phyloP scores from a whole-genome alignment of 2,113 vertebrate genomes.

The Pholis gunnellus region DNA sequence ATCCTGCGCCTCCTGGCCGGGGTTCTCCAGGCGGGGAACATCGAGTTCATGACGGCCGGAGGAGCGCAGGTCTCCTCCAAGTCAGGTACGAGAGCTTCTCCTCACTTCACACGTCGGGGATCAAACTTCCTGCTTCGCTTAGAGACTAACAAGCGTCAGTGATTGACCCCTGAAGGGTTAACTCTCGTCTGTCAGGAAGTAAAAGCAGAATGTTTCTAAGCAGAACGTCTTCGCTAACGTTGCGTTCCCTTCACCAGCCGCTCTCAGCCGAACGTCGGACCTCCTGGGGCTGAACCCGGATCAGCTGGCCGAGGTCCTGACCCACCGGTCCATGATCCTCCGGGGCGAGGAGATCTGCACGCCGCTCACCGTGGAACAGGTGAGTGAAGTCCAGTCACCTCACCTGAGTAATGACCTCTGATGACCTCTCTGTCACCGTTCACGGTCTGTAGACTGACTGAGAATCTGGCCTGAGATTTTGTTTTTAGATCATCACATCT shows the following conservation, averaged over 20 bases:
- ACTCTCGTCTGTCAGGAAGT: too few species aligned
- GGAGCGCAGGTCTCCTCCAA: conserved; percentile 96
- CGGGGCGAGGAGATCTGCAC: conserved; percentile 98
- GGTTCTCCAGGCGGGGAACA: conserved; percentile 92
- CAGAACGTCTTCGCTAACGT: not conserved
- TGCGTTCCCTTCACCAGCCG: conserved; percentile 66
- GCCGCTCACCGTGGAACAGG: conserved; percentile 95
- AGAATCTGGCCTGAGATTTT: too few species aligned
- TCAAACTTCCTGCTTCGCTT: not conserved
- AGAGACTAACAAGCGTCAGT: too few species aligned
- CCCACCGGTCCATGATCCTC: conserved; percentile 97
- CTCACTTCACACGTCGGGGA: too few species aligned
- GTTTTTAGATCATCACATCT: too few species aligned
- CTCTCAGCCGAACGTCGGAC: conserved; percentile 90
- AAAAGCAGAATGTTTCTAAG: too few species aligned
- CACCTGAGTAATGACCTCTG: not conserved
- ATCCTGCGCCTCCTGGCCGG: conserved; percentile 92
- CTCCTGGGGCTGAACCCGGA: conserved; percentile 92
- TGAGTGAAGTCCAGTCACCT: conserved; percentile 52
- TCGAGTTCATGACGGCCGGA: conserved; percentile 96
- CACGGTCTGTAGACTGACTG: too few species aligned
- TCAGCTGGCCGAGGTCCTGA: conserved; percentile 92
- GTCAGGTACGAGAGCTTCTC: conserved; percentile 83
- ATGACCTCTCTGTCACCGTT: too few species aligned
- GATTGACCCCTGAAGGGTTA: too few species aligned